Base-by-base conservation (phyloP, 2,888 invertebrate species). In the Tachina lurida region DNA sequence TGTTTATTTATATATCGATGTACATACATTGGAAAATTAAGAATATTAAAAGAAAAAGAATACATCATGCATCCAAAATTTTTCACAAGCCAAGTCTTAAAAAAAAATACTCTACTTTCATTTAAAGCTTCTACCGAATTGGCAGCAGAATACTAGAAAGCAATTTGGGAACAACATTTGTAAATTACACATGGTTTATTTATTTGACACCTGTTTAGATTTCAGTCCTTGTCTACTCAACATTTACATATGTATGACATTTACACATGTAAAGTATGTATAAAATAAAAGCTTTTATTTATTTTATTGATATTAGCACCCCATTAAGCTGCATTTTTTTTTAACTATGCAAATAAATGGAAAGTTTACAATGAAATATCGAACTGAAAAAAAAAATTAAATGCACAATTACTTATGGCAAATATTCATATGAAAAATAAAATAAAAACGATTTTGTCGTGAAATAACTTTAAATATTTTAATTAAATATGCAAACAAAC, bases 391-490 rank as follows among this genome's bases (percentile, higher is more conserved):
- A 62, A 77, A 60, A 52, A 47, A 43, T 17, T 22, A 54, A 58
- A 68, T 19, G 10, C 47, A 54, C 62, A 52, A 62, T 62, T 41
- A 67, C 60, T 54, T 74, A 22, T 68, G 8, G 45, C 31, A 79
- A 79, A 79, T 47, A 58, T n/a, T 65, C 31, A 13, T 22, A 45
- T 8, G 17, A 17, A 56, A 41, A 63, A 67, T 62, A 47, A 65
- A 45, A 49, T 15, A 41, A 49, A 47, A 5, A 60, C 10, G 19
- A 80, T 19, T 75, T 80, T 49, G 68, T 81, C 45, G 68, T 68
- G 62, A 81, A 81, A 62, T 68, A n/a, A 43, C 31, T 65, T 75
- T 62, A 47, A 62, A 62, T 54, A 54, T 31, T 52, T 52, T 62
- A 68, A 62, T 62, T 13, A 79, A 79, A 71, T 63, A 54, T 58